Evolutionary conservation across 2,797 vertebrate species (phyloP).

Genomic region (Steatocranus sp.): DNA sequence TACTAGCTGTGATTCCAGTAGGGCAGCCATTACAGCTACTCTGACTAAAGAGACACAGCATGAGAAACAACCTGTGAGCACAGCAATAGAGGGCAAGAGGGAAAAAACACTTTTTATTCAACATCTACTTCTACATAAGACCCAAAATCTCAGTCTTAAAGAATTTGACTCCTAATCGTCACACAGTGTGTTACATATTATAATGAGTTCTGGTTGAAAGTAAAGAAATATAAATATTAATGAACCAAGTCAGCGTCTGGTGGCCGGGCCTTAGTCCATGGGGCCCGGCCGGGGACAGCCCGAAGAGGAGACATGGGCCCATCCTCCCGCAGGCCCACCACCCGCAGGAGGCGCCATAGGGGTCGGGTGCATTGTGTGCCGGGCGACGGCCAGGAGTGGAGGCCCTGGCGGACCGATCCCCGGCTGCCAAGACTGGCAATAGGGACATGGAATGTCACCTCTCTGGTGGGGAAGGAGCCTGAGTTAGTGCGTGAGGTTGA

Average conservation of each 20-base stretch:
- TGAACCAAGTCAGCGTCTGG: accelerated
- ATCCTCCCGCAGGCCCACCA: no score
- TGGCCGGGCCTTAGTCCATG: no score
- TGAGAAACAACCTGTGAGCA: neutral
- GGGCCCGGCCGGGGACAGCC: no score
- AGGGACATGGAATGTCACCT: no score
- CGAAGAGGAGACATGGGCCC: no score
- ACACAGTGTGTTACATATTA: neutral
- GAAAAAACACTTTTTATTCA: neutral
- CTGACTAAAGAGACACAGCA: neutral
- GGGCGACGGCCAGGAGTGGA: no score
- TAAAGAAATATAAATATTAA: neutral
- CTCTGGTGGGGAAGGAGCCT: no score
- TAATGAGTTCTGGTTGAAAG: neutral
- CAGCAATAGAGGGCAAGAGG: neutral
- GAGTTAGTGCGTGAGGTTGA: no score
- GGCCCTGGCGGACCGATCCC: no score
- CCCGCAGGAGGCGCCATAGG: no score
- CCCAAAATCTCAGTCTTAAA: neutral
- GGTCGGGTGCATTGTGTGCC: no score
- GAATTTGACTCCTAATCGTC: neutral
- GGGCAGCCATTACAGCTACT: neutral
- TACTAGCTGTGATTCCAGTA: neutral
- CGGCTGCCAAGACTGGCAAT: no score
- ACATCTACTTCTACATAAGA: neutral